Evolutionary conservation across 2,888 invertebrate genomes (phyloP).

Genomic region (Tortrix viridana): DNA sequence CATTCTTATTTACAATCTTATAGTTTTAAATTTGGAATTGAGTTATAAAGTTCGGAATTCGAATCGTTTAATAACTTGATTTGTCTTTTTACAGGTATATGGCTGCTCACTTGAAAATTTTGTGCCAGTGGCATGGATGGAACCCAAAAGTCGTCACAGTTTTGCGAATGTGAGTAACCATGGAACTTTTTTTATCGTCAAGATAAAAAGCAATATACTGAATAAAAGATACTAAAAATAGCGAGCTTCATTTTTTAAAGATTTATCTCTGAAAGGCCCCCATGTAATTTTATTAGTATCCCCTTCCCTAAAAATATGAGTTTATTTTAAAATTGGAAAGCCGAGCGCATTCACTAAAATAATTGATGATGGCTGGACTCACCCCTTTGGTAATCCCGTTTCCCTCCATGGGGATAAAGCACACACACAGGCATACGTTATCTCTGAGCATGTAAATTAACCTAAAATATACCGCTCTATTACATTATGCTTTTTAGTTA

Average conservation of each 20-base stretch:
- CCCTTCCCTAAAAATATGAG: slow-evolving; percentile 59
- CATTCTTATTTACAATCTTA: slow-evolving; percentile 35
- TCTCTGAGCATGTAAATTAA: slow-evolving; percentile 45
- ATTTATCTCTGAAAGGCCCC: slow-evolving; percentile 43
- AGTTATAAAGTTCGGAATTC: slow-evolving; percentile 30
- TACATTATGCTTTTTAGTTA: no score
- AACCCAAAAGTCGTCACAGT: not conserved
- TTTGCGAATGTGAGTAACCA: slow-evolving; percentile 2
- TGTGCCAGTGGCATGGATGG: not conserved
- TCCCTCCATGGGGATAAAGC: slow-evolving; percentile 42
- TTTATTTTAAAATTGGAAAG: slow-evolving; percentile 81
- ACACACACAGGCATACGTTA: slow-evolving; percentile 34
- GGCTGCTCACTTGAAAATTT: not conserved
- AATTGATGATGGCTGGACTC: slow-evolving; percentile 75
- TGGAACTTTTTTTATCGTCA: not conserved
- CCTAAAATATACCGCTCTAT: not conserved
- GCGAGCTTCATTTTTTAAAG: slow-evolving; percentile 32
- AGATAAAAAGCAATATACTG: slow-evolving; percentile 12
- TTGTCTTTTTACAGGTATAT: slow-evolving; percentile 67
- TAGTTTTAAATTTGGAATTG: slow-evolving; percentile 23
- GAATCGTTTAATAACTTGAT: slow-evolving; percentile 35
- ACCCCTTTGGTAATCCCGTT: slow-evolving; percentile 73
- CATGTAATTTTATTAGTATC: slow-evolving; percentile 70
- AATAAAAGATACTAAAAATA: slow-evolving; percentile 24
- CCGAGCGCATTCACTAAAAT: slow-evolving; percentile 69